These are phyloP conservation scores for Electrophaes corylata DNA, from an alignment of 2,888 invertebrate species.

Conservation along the genomic window DNA sequence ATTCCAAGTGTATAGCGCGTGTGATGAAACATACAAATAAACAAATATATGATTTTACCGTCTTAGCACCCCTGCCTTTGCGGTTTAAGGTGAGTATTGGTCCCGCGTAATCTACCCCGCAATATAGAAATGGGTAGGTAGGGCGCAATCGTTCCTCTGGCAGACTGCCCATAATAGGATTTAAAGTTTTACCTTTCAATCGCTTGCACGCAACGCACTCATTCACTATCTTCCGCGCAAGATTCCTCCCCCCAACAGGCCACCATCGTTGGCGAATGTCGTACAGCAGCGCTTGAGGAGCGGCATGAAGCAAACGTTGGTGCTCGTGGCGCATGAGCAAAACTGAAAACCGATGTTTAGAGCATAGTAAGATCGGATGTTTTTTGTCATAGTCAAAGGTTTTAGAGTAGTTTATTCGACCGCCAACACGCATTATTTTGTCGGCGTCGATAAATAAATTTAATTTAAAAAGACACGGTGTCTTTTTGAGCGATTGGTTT, in stretches of 20 bases:
- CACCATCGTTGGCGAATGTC: constrained; percentile 16
- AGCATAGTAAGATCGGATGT: background rate
- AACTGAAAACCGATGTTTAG: constrained; percentile 4
- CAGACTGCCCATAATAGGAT: background rate
- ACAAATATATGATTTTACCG: background rate
- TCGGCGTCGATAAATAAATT: background rate
- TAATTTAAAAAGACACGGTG: background rate
- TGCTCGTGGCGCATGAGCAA: constrained; percentile 29
- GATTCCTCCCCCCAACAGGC: constrained; percentile 24
- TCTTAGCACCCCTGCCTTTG: background rate
- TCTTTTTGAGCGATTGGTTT: background rate
- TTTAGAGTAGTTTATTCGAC: background rate
- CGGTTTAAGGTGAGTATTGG: constrained; percentile 3
- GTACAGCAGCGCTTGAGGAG: constrained; percentile 22
- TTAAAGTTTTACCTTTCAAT: background rate
- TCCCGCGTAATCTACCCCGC: constrained; percentile 7
- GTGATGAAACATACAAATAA: too few relatives aligned
- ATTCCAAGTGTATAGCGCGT: background rate
- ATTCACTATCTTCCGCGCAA: constrained; percentile 24
- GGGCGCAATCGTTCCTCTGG: background rate
- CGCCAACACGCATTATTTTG: background rate
- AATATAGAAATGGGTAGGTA: constrained; percentile 5
- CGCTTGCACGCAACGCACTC: constrained; percentile 9
- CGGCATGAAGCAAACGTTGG: constrained; percentile 22
- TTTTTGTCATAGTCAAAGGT: background rate